phyloP scores from a whole-genome alignment of 37 sponge, comb jelly and placozoan species.

The Lycopodina hypogea region DNA sequence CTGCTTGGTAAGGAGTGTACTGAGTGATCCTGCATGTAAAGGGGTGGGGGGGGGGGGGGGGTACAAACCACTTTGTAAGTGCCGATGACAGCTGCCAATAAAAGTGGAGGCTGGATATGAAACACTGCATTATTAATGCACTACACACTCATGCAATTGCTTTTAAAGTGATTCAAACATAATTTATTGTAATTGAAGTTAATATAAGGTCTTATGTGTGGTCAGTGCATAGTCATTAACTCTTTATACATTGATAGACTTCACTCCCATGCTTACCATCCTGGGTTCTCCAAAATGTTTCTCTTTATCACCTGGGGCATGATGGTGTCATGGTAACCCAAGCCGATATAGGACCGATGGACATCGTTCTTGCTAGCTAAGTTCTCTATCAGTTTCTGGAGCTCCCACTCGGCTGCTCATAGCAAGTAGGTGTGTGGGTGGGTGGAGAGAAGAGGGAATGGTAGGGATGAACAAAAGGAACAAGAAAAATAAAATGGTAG shows the following conservation, averaged over 20 bases:
- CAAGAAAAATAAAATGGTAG: too few relatives aligned
- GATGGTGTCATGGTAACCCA: constrained; percentile 89
- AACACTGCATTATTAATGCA: too few relatives aligned
- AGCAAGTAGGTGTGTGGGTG: not conserved
- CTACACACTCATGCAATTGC: too few relatives aligned
- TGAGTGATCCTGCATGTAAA: constrained; percentile 77
- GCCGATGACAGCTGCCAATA: too few relatives aligned
- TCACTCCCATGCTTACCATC: constrained; percentile 74
- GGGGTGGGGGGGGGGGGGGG: too few relatives aligned
- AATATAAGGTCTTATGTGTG: too few relatives aligned
- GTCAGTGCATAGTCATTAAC: too few relatives aligned
- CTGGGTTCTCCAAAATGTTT: constrained; percentile 94
- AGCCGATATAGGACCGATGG: constrained; percentile 89
- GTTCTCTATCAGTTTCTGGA: constrained; percentile 52
- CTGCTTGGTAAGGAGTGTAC: constrained; percentile 97
- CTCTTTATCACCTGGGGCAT: constrained; percentile 83
- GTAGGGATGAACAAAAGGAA: not conserved
- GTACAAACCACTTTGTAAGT: too few relatives aligned
- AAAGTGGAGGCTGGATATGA: too few relatives aligned
- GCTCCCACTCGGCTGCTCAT: constrained; percentile 66
- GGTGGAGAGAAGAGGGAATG: constrained; percentile 15
- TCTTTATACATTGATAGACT: too few relatives aligned
- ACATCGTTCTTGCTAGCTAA: constrained; percentile 78
- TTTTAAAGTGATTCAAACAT: too few relatives aligned
- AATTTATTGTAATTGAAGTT: too few relatives aligned